These are phyloP conservation scores for Taeniopygia guttata DNA, from an alignment of 2,797 vertebrate genomes.

Conservation along the genomic window DNA sequence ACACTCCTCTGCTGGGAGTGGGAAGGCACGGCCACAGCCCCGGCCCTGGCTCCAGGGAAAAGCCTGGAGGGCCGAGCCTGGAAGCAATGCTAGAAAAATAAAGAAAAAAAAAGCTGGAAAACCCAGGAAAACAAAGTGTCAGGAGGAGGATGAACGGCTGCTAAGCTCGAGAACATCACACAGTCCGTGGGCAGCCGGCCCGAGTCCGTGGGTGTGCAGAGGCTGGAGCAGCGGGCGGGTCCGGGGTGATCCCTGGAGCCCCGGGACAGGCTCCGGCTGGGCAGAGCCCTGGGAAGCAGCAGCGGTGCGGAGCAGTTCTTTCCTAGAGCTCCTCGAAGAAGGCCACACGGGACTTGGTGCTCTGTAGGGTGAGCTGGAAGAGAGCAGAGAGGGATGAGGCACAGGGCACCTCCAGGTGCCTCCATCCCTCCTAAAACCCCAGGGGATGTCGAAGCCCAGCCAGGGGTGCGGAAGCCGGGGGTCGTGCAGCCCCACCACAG, in stretches of 20 bases:
- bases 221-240: neutral
- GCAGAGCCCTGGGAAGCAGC: neutral
- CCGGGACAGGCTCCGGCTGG: neutral
- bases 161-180: neutral
- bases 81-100: neutral
- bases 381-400: slow-evolving; percentile 63
- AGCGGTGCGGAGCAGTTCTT: neutral
- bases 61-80: neutral
- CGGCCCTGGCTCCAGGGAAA: neutral
- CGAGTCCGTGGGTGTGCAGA: neutral
- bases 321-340: slow-evolving; percentile 94
- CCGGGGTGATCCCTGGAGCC: rapidly evolving
- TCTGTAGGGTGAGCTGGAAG: slow-evolving; percentile 93
- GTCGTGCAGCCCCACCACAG: neutral
- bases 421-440: rapidly evolving
- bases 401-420: rapidly evolving
- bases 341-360: slow-evolving; percentile 93
- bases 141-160: neutral
- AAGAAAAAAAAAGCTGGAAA: neutral
- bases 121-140: neutral
- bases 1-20: neutral
- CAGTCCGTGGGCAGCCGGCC: neutral
- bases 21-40: neutral
- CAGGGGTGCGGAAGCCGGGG: neutral
- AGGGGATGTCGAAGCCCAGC: neutral